A percentile compares a stretch with the other conserved stretches of the same genome.
Conservation (phyloP, 2,797 vertebrate species). For the Acanthurus lineatus region DNA sequence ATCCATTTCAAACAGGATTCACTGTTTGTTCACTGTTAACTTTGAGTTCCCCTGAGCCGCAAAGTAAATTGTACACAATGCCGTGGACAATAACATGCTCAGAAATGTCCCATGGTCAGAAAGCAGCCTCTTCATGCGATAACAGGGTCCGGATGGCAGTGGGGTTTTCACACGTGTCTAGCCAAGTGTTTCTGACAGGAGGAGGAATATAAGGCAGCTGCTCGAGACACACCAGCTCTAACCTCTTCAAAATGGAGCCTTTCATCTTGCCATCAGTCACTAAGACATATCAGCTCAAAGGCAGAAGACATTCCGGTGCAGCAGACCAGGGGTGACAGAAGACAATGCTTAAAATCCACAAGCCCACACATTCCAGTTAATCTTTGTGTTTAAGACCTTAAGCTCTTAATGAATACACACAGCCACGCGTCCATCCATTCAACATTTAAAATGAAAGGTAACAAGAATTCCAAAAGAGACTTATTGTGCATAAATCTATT, state of each 20-base stretch:
- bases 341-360: slow-evolving; percentile 33
- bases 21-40: slow-evolving; percentile 50
- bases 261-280: slow-evolving; percentile 73
- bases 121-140: slow-evolving; percentile 73
- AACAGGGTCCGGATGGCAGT: slow-evolving; percentile 69
- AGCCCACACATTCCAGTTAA: slow-evolving; percentile 17
- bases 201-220: slow-evolving; percentile 67
- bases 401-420: slow-evolving; percentile 32
- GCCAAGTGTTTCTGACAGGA: slow-evolving; percentile 76
- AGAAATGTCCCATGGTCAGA: slow-evolving; percentile 62
- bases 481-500: background rate
- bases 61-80: slow-evolving; percentile 63
- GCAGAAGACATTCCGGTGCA: slow-evolving; percentile 41
- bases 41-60: slow-evolving; percentile 31
- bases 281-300: slow-evolving; percentile 71
- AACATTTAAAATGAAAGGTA: too few relatives aligned
- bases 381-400: slow-evolving; percentile 32
- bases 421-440: background rate
- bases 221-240: slow-evolving; percentile 62
- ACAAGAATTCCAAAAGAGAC: too few relatives aligned
- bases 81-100: slow-evolving; percentile 62
- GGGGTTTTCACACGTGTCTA: slow-evolving; percentile 61
- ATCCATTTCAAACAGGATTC: slow-evolving; percentile 56
- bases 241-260: slow-evolving; percentile 76
- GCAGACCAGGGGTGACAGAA: slow-evolving; percentile 41